Base-by-base conservation (phyloP, 2,888 invertebrate species). In the Nephrocerus scutellatus region DNA sequence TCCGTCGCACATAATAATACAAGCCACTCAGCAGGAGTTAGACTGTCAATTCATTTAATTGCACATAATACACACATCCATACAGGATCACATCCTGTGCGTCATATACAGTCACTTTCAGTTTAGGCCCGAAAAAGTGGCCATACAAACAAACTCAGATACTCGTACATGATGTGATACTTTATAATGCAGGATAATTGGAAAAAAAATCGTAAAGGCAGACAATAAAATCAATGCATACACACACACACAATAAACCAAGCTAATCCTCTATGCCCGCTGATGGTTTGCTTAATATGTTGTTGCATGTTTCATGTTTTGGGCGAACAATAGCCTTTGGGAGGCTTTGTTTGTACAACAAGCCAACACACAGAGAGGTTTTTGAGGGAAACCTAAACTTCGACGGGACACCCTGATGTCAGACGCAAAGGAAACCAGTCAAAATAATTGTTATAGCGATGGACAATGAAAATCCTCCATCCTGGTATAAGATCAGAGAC, bases 341-440 rank as follows among this genome's bases (percentile, higher is more conserved):
- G 46, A 44, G 43, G 43, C 45, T 46, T 52, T 52, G 52, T 52
- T 52, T 52, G 48, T 40, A 45, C 50, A 52, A 52, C 52, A 52
- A 50, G 38, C 46, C 45, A 49, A 48, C 41, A 32, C 41, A 30
- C 31, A 44, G 42, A 43, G 47, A 39, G 39, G 34, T n/a, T 39
- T 45, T 36, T 8, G 15, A 46, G 24, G 39, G 33, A 46, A 47
- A 37, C 37, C 42, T 41, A 35, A n/a, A n/a, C n/a, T n/a, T 25
- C 29, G 31, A 13, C 22, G n/a, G n/a, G 29, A n/a, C n/a, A n/a
- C n/a, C n/a, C n/a, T n/a, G n/a, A n/a, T n/a, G n/a, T n/a, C n/a
- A n/a, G n/a, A n/a, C n/a, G n/a, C n/a, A n/a, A n/a, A n/a, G n/a
- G n/a, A n/a, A n/a, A n/a, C n/a, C n/a, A n/a, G n/a, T n/a, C n/a